Evolutionary conservation across 2,888 invertebrate species (phyloP), one percentile per base, ranked within the genome.

Genomic region (Dryococelus australis): DNA sequence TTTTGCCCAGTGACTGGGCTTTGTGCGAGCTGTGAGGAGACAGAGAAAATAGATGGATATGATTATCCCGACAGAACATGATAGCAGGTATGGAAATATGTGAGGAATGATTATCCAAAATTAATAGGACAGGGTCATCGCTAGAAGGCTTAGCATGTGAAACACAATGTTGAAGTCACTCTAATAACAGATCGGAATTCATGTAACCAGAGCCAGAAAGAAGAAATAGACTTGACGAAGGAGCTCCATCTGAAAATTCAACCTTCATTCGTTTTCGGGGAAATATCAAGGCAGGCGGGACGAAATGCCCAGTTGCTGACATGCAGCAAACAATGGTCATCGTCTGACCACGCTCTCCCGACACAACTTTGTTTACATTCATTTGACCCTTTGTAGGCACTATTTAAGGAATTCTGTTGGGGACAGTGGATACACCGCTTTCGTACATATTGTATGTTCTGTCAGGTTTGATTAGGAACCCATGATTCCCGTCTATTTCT

Each of bases 391-490:
- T 65, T 8, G 65, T 65, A 65, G 10, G 16, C 24, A 16, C 65
- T 65, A 65, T 65, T 65, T 65, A 12, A 16, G 65, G 65, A 65
- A 65, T 65, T 65, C 10, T 65, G 10, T 65, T 65, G 10, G 65
- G 92, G 0, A 93, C 92, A 0, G 92, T 92, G 0, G 92, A 90
- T 84, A 93, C 91, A 0, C 92, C 92, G 3, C 92, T 93, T 91
- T 93, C 92, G 86, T 93, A 92, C 85, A 91, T 90, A 89, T 93
- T 93, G 89, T 90, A 93, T 20, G 92, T 90, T 26, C 89, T 87
- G 65, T 65, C 16, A 6, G 65, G 65, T 87, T 89, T 85, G 24
- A 90, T 88, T 28, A 87, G 83, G 87, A 90, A 90, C n/a, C 88
- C 53, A 83, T 90, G 86, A 86, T 89, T 90, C 43, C 88, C 86